These are phyloP conservation scores for Helleia helle DNA, from an alignment of 2,888 invertebrate genomes.

Conservation along the genomic window DNA sequence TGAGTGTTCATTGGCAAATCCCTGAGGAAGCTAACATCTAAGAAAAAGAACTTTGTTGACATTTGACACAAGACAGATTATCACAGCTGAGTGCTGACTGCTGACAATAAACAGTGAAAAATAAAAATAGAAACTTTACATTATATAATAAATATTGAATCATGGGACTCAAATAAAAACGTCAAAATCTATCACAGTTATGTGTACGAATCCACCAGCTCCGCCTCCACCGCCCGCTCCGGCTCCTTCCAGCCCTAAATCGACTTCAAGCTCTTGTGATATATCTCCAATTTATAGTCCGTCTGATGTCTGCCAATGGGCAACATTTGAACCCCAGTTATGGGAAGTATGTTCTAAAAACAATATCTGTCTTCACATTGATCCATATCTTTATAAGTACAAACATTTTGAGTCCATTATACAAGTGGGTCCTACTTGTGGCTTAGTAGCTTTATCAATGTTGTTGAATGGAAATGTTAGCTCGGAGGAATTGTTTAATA, in stretches of 20 bases:
- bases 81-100: too few species aligned
- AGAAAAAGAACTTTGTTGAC: too few species aligned
- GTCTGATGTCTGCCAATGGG: constrained; percentile 71
- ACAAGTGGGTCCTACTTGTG: constrained; percentile 85
- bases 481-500: constrained; percentile 72
- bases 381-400: constrained; percentile 66
- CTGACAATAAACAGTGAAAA: too few species aligned
- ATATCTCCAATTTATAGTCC: constrained; percentile 20
- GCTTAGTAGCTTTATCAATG: constrained; percentile 90
- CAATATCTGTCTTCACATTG: constrained; percentile 57
- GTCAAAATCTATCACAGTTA: constrained; percentile 21
- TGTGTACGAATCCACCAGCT: constrained; percentile 49
- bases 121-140: too few species aligned
- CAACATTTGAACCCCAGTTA: constrained; percentile 67
- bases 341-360: constrained; percentile 73
- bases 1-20: too few species aligned
- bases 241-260: constrained; percentile 16
- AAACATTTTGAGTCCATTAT: constrained; percentile 45
- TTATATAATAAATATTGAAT: too few species aligned
- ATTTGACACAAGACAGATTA: too few species aligned
- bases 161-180: too few species aligned
- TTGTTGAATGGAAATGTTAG: constrained; percentile 74
- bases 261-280: constrained; percentile 14
- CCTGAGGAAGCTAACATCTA: too few species aligned
- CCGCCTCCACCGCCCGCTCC: constrained; percentile 31